These are phyloP conservation scores for Bombus haemorrhoidalis DNA, from an alignment of 1,140 invertebrate species.

Conservation along the genomic window DNA sequence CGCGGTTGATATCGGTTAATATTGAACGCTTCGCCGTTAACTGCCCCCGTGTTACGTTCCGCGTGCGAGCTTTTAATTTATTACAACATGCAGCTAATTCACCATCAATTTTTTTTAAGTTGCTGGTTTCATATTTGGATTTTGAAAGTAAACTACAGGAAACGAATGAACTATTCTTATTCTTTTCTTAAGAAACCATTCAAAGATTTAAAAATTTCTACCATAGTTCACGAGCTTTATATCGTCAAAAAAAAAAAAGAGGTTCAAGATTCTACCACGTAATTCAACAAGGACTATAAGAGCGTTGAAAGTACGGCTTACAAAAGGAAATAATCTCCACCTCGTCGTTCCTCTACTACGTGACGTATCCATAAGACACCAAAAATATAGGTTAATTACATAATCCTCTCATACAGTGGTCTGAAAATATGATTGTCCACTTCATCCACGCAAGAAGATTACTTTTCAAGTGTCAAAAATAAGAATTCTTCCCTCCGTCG, in stretches of 20 bases:
- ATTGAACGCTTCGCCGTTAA: neutral
- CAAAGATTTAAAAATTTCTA: neutral
- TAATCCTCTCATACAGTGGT: neutral
- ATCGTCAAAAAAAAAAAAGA: too few relatives aligned
- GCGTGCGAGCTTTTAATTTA: neutral
- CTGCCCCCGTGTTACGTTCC: neutral
- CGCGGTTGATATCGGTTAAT: slow-evolving; percentile 42
- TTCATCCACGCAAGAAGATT: neutral
- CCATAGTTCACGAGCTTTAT: neutral
- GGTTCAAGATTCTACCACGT: neutral
- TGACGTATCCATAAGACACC: neutral
- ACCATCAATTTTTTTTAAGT: too few relatives aligned
- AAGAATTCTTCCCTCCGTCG: neutral
- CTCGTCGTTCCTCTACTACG: neutral
- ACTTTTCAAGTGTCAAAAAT: neutral
- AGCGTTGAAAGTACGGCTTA: neutral
- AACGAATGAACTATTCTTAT: too few relatives aligned
- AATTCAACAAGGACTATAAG: neutral
- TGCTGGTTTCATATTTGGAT: too few relatives aligned
- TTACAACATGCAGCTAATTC: neutral
- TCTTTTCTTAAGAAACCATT: neutral
- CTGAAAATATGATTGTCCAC: slow-evolving; percentile 3
- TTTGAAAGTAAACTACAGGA: too few relatives aligned
- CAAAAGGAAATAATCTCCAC: neutral
- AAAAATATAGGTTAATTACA: slow-evolving; percentile 34